Evolutionary conservation across 2,888 invertebrate species (phyloP).

Genomic region (Plagiodera versicolora): DNA sequence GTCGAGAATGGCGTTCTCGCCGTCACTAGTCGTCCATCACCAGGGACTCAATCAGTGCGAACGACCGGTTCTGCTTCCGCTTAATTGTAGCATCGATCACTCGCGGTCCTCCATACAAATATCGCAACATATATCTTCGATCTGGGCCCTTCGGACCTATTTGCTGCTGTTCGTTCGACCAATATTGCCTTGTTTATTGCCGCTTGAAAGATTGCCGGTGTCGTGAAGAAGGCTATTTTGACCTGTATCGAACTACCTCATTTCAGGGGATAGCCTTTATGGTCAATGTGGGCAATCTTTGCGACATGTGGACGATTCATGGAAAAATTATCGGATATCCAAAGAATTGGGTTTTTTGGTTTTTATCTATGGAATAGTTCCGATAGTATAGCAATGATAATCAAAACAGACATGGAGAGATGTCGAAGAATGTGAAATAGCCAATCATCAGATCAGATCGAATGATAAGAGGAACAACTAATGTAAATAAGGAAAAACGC

Average conservation of each 20-base stretch:
- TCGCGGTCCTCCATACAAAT: constrained; percentile 41
- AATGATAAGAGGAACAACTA: no score
- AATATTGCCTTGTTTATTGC: constrained; percentile 24
- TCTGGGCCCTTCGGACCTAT: constrained; percentile 23
- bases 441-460: no score
- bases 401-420: no score
- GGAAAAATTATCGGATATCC: no score
- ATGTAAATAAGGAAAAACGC: no score
- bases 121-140: constrained; percentile 45
- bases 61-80: constrained; percentile 43
- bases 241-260: neutral
- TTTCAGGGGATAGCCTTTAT: neutral
- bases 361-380: no score
- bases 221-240: neutral
- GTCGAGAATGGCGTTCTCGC: constrained; percentile 21
- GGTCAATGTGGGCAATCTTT: no score
- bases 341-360: no score
- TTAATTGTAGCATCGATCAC: constrained; percentile 51
- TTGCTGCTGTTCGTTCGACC: constrained; percentile 15
- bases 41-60: constrained; percentile 46
- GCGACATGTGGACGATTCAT: no score
- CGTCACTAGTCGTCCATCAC: constrained; percentile 42
- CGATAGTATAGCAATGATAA: no score
- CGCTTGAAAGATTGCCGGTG: constrained; percentile 6
- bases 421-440: no score